These are phyloP conservation scores for Fregata magnificens DNA, from an alignment of 2,113 vertebrate genomes.

Conservation along the genomic window DNA sequence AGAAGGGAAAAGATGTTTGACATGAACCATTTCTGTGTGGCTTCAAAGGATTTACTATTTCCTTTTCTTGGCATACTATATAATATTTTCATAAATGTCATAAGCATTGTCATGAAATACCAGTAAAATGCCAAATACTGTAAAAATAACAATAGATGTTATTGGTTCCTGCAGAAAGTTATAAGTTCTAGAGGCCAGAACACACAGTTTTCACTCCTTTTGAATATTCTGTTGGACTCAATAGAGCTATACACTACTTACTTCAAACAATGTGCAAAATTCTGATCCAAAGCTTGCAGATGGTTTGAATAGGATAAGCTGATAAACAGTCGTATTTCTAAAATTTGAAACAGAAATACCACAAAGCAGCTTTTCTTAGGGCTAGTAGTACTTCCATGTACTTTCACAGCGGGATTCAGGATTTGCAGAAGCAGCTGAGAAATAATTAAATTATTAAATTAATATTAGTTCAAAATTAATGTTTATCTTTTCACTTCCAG, in stretches of 20 bases:
- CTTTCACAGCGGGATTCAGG: background rate
- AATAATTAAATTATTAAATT: background rate
- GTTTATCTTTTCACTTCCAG: background rate
- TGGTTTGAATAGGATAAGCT: background rate
- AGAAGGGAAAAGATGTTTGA: background rate
- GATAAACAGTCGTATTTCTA: background rate
- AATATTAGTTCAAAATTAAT: background rate
- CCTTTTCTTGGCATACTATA: background rate
- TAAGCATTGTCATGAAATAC: background rate
- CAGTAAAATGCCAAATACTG: background rate
- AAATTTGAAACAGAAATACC: background rate
- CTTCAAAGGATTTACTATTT: background rate
- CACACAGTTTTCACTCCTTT: background rate
- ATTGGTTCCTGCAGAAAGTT: background rate
- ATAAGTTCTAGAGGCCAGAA: background rate
- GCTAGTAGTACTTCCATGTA: background rate
- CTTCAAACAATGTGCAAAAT: background rate
- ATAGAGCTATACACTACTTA: background rate
- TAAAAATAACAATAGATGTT: background rate
- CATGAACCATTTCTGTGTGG: background rate
- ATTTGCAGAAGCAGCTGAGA: background rate
- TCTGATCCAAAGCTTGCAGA: background rate
- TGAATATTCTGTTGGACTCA: background rate
- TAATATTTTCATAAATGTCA: background rate
- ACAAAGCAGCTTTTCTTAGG: background rate